Evolutionary conservation across 2,888 invertebrate genomes (phyloP), one percentile per base, ranked within the genome.

Genomic region (Punctoribates punctum): DNA sequence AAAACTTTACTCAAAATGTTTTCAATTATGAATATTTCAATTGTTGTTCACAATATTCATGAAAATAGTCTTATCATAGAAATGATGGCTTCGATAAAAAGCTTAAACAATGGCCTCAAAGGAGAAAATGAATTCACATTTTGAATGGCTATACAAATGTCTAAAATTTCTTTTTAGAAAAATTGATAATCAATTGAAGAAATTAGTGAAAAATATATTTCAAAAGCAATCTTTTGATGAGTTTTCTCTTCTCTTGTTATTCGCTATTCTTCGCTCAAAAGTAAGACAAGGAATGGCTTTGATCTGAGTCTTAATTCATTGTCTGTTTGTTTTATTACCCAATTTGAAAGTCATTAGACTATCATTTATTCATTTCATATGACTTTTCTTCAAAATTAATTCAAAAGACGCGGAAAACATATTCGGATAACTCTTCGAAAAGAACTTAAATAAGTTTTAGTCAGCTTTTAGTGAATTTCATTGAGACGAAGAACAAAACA

Each of bases 391-490:
- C 4, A 25, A 23, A 57, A 57, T 23, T 23, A 25, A 23, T 23
- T 57, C 57, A 57, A 25, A 25, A 57, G 20, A 57, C 25, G 57
- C 57, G 57, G 57, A 57, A 57, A 57, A 57, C 57, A 51, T 51
- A 20, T 51, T 34, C 8, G 34, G 34, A 34, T 34, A 34, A 34
- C 5, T 34, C 34, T 34, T 34, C 34, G 8, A 34, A 34, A 8
- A 34, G 34, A 34, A 34, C 34, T 34, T 34, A 34, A 34, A 34
- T 34, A 34, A 34, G 34, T 34, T 8, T 34, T 34, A 34, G 8
- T 5, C 34, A 34, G 8, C 8, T 42, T 42, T 42, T 11, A 42
- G 11, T 42, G 42, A 42, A 42, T 42, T 42, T 42, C 42, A 42
- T 42, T 42, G 42, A 42, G 42, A 42, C 4, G 8, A 13, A 42